A percentile compares a stretch with the other conserved stretches of the same genome.
phyloP scores from a whole-genome alignment of 2,113 vertebrate genomes.

The Leuciscus idus region DNA sequence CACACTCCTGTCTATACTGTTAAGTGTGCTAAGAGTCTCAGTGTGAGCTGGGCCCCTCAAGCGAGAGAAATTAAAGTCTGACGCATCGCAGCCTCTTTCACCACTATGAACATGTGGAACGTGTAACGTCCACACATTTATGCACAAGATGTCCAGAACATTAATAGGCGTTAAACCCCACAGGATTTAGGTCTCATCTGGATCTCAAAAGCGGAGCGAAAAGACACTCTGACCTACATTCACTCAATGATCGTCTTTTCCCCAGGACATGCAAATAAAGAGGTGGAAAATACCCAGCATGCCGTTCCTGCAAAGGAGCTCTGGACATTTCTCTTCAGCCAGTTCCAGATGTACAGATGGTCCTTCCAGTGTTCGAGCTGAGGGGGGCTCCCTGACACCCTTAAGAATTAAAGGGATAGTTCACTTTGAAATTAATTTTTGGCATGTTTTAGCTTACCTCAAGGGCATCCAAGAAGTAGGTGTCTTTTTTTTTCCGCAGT shows the following conservation, averaged over 20 bases:
- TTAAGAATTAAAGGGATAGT: too few relatives aligned
- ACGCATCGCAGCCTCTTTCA: background rate
- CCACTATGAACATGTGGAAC: constrained; percentile 38
- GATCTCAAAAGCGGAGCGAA: constrained; percentile 28
- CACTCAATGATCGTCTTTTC: constrained; percentile 6
- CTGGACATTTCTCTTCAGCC: background rate
- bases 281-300: constrained; percentile 25
- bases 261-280: constrained; percentile 32
- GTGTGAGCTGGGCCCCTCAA: background rate
- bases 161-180: constrained; percentile 34
- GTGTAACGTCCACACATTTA: constrained; percentile 39
- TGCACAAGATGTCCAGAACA: constrained; percentile 40
- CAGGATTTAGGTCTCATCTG: constrained; percentile 37
- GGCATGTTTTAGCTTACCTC: too few relatives aligned
- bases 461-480: too few relatives aligned
- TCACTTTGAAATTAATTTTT: too few relatives aligned
- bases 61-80: constrained; percentile 1
- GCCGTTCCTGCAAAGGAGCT: background rate
- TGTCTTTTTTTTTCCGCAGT: too few relatives aligned
- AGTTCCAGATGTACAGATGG: constrained; percentile 34
- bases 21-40: background rate
- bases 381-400: background rate
- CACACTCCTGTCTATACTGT: constrained; percentile 9
- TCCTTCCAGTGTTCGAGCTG: background rate
- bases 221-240: constrained; percentile 43